A percentile compares a stretch with the other conserved stretches of the same genome.
These are phyloP conservation scores for Metallyticus violacea DNA, from an alignment of 2,888 invertebrate genomes.

Conservation along the genomic window DNA sequence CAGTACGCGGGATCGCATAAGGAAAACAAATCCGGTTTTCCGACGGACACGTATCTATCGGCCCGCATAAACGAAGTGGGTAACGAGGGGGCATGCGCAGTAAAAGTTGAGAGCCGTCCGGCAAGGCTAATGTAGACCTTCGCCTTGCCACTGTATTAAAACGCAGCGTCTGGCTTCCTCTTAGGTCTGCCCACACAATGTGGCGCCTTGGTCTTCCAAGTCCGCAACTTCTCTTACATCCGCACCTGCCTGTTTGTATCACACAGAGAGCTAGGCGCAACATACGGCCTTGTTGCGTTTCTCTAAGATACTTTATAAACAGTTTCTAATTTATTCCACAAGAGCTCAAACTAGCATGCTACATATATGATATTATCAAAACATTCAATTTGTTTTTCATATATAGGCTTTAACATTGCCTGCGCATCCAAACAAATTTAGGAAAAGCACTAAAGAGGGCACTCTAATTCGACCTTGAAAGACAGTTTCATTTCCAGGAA, in stretches of 20 bases:
- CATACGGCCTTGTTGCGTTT: too few species aligned
- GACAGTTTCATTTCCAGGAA: too few species aligned
- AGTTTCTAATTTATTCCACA: too few species aligned
- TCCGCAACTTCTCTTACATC: background rate
- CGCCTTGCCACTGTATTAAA: background rate
- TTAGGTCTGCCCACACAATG: background rate
- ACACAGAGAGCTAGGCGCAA: background rate
- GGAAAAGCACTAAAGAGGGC: too few species aligned
- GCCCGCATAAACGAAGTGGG: background rate
- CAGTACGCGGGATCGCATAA: background rate
- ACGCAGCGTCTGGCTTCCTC: background rate
- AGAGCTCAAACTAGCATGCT: too few species aligned
- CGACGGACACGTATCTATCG: background rate
- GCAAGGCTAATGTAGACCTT: background rate
- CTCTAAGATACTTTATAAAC: too few species aligned
- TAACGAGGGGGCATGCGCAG: background rate
- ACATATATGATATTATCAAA: too few species aligned
- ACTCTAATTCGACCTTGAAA: too few species aligned
- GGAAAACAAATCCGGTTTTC: background rate
- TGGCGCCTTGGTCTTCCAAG: background rate
- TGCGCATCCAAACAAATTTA: too few species aligned
- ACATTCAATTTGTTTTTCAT: too few species aligned
- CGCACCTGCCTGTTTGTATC: background rate
- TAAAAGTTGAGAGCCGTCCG: background rate
- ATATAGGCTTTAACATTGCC: too few species aligned